Base-by-base conservation (phyloP, 2,797 vertebrate species). In the Heteromormyrus szaboi region DNA sequence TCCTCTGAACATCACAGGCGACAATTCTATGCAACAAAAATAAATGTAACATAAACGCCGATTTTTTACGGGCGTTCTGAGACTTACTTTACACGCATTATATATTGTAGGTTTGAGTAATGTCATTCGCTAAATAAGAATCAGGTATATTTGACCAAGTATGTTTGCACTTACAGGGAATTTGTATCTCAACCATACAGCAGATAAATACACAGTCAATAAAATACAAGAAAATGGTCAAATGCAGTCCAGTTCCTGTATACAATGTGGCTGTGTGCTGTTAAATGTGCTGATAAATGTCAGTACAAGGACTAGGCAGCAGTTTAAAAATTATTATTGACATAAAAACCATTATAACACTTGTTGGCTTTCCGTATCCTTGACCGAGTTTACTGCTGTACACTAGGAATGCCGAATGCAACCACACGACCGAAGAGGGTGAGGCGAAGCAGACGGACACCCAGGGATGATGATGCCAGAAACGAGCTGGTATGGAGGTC, bases 401-500 rank as follows among this genome's bases (percentile, higher is more conserved):
- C 76, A 17, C 88, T 12, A 92, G 93, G 65, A 90, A 98, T 98
- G 97, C 96, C 97, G 65, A 97, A 96, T 79, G 92, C 95, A 90
- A 95, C 93, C 0, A 91, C 92, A 0, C 94, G 93, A 50, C 92
- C 95, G 1, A 96, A 93, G 87, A 93, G 93, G 50, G 93, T 93
- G 90, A 94, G 93, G 46, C 95, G 95, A 85, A 44, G 89, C 44
- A 92, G 95, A 2, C 91, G 95, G 88, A 90, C 92, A 0, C 94
- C 91, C 88, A 92, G 96, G 88, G 94, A 94, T 4, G 96, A 97
- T 88, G 95, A 96, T 0, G 95, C 96, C 79, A 96, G 97, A 88
- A 95, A 96, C 7, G 96, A 98, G 91, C 93, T 99, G 93, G 96
- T 99, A 51, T 97, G 97, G 8, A 96, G 95, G 56, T 99, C 98